Conservation (phyloP, 2,797 vertebrate species). For the Chelidonichthys spinosus region DNA sequence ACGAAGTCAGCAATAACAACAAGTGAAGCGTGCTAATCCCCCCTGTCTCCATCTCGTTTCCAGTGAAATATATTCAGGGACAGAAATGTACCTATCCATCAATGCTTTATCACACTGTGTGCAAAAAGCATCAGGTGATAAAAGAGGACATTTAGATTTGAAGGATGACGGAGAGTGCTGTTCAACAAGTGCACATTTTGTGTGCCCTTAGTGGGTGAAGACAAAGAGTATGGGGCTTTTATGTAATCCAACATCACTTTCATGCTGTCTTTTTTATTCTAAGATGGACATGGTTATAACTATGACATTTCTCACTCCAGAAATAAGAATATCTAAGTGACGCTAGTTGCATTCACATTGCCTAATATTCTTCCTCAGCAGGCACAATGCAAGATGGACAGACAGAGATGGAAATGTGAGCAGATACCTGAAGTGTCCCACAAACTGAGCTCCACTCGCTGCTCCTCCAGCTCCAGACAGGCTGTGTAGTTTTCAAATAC, state of each 20-base stretch:
- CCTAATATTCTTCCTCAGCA: conserved; percentile 37
- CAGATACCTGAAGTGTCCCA: conserved; percentile 96
- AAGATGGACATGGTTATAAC: not conserved
- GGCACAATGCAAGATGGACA: conserved; percentile 5
- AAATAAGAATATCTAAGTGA: conserved; percentile 1
- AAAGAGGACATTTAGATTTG: not conserved
- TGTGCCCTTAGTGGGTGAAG: not conserved
- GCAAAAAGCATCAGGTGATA: conserved; percentile 6
- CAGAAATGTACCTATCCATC: conserved; percentile 21
- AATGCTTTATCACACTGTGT: not conserved
- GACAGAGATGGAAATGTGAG: conserved; percentile 4
- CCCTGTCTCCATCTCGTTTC: conserved; percentile 34
- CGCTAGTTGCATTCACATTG: conserved; percentile 33
- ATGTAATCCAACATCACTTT: not conserved
- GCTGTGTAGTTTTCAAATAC: conserved; percentile 99
- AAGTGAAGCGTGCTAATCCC: conserved; percentile 61
- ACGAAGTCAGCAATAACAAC: conserved; percentile 53
- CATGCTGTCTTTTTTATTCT: not conserved
- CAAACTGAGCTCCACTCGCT: conserved; percentile 95
- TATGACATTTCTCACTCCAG: not conserved
- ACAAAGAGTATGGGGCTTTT: not conserved
- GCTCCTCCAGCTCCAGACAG: conserved; percentile 94
- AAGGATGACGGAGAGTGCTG: not conserved
- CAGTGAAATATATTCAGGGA: conserved; percentile 14
- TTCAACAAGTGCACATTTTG: conserved; percentile 52